Evolutionary conservation across 2,797 vertebrate genomes (phyloP), one percentile per base, ranked within the genome.

Genomic region (Euphonia xanthogaster): DNA sequence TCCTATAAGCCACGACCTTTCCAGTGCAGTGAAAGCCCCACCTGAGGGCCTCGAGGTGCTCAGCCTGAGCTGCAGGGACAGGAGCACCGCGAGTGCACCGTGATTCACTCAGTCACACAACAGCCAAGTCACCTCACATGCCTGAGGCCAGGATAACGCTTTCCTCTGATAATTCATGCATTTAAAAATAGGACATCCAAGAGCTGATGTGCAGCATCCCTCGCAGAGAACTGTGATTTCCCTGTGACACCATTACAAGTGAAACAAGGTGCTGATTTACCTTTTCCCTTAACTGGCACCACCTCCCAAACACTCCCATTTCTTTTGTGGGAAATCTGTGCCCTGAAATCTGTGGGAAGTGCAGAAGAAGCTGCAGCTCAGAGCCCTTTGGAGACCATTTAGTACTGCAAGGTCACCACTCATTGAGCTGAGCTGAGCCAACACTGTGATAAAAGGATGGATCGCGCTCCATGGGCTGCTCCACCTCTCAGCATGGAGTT

Each of bases 301-400:
- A 14, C 66, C 73, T 83, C 87, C 86, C 42, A 88, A 68, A 88
- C 44, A 51, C 9, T 90, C 73, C 58, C 39, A 24, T 61, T 47
- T 55, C 54, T 25, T 19, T 42, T 65, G 58, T 40, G 57, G 65
- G 48, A 30, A 61, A 51, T 0, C 2, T 30, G 31, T 71, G 40
- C 53, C 53, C 19, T 1, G 0, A 35, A 58, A 58, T 58, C 5
- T 58, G 35, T 37, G 35, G 35, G 33, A 58, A 45, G 7, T 1
- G 18, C 24, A 51, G 67, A 19, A 60, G 20, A 27, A 22, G 16
- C 33, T 40, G n/a, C 39, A 60, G 76, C n/a, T 65, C 58, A 12
- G 20, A 54, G 37, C 7, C 50, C 45, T 74, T 54, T 37, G n/a
- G 48, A 45, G 47, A 23, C 12, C 33, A 9, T 10, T 57, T 20